Base-by-base conservation (phyloP, 2,797 vertebrate genomes). In the Darevskia mixta region DNA sequence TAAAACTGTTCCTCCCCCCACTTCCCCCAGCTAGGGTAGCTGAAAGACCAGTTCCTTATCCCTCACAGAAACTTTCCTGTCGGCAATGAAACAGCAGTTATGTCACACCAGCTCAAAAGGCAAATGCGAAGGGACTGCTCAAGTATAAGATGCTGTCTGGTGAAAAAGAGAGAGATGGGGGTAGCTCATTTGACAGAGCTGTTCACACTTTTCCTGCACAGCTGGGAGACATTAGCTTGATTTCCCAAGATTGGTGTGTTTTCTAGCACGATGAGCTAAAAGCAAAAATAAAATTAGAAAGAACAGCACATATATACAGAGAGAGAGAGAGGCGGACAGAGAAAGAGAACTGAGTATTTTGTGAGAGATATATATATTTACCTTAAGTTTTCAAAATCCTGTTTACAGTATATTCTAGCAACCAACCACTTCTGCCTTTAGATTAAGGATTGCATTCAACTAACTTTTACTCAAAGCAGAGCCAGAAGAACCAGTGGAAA, bases 71-170 rank as follows among this genome's bases (percentile, higher is more conserved):
- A 95, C 93, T 94, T 93, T 97, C 97, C 91, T 96, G 86, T 93
- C 91, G 96, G 96, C 96, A 87, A 95, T 92, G 95, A 95, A 96
- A 82, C 93, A 95, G 95, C 95, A 94, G 93, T 94, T 95, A 89
- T 89, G 91, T 96, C 95, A 94, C 92, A 58, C 0, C 89, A 91
- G 93, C 92, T 96, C 94, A 95, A 94, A 96, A 86, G 91, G 95
- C 91, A 97, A 97, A 97, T 96, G 89, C 93, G 94, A 97, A 96
- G 96, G 96, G 97, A 97, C 96, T 96, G 95, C 93, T 95, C 61
- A 29, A 93, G 91, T 94, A 93, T 79, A 95, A 93, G 93, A 93
- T 91, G 91, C 95, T 93, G 90, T 95, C 92, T 94, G 90, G 86
- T 95, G 93, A 89, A 94, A 92, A 95, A 78, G 61, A 71, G 78